Evolutionary conservation across 1,140 invertebrate genomes (phyloP).

Genomic region (Protaetia brevitarsis): DNA sequence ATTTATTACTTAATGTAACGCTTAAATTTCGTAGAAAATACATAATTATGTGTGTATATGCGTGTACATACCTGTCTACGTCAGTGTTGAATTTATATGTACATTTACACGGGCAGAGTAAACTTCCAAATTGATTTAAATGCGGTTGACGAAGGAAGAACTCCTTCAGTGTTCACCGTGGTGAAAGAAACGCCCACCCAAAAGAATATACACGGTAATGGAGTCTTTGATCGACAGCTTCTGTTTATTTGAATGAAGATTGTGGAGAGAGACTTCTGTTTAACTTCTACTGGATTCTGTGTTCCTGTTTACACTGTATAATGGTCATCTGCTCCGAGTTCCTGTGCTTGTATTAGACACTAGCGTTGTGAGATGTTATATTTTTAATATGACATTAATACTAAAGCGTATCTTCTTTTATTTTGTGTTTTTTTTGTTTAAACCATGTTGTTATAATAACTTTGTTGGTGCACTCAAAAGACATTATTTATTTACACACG

Average conservation of each 20-base stretch:
- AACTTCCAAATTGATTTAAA: slow-evolving; percentile 9
- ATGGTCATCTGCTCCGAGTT: slow-evolving; percentile 9
- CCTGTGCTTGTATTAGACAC: not conserved
- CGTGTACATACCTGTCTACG: not conserved
- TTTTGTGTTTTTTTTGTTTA: too few relatives aligned
- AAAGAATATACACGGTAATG: not conserved
- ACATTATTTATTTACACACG: not conserved
- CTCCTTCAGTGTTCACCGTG: not conserved
- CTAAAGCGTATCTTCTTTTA: too few relatives aligned
- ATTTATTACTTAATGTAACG: too few relatives aligned
- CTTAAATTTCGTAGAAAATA: too few relatives aligned
- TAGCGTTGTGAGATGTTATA: not conserved
- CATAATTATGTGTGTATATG: too few relatives aligned
- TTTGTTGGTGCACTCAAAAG: not conserved
- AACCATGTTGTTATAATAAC: too few relatives aligned
- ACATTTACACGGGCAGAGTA: not conserved
- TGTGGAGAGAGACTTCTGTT: slow-evolving; percentile 5
- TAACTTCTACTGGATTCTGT: not conserved
- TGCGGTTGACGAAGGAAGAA: not conserved
- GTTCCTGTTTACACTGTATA: slow-evolving; percentile 3
- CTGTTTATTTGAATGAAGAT: slow-evolving; percentile 12
- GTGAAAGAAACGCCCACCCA: slow-evolving; percentile 12
- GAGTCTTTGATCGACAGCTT: slow-evolving; percentile 13
- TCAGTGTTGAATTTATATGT: not conserved
- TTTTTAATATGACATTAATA: not conserved